phyloP scores from a whole-genome alignment of 2,113 vertebrate species.

The Anoura caudifer region DNA sequence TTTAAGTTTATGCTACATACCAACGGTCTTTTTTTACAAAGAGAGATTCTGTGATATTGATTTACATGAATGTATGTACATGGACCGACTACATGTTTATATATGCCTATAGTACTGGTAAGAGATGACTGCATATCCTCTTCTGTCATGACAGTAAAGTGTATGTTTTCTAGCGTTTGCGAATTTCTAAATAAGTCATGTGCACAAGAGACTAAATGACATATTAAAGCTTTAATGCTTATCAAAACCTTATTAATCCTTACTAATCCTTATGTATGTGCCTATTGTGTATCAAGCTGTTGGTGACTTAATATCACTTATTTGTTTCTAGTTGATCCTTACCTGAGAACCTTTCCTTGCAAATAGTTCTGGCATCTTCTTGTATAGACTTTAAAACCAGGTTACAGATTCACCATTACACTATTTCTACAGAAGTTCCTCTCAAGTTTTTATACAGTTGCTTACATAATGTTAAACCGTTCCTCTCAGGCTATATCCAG shows the following conservation, averaged over 20 bases:
- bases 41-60: background rate
- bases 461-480: background rate
- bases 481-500: background rate
- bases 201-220: constrained; percentile 41
- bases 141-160: background rate
- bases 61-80: background rate
- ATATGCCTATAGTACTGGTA: background rate
- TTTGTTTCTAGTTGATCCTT: constrained; percentile 68
- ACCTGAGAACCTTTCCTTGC: constrained; percentile 73
- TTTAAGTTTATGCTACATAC: background rate
- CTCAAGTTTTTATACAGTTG: constrained; percentile 1
- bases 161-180: constrained; percentile 30
- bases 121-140: constrained; percentile 20
- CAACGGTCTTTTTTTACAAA: background rate
- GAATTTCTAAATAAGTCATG: constrained; percentile 53
- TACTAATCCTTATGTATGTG: background rate
- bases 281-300: constrained; percentile 43
- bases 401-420: constrained; percentile 18
- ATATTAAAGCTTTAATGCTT: constrained; percentile 53
- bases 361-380: constrained; percentile 62
- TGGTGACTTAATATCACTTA: constrained; percentile 53
- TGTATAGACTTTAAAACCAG: constrained; percentile 23
- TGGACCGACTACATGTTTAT: background rate
- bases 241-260: background rate
- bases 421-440: constrained; percentile 15